These are phyloP conservation scores for Campoletis raptor DNA, from an alignment of 2,888 invertebrate genomes.

Conservation along the genomic window DNA sequence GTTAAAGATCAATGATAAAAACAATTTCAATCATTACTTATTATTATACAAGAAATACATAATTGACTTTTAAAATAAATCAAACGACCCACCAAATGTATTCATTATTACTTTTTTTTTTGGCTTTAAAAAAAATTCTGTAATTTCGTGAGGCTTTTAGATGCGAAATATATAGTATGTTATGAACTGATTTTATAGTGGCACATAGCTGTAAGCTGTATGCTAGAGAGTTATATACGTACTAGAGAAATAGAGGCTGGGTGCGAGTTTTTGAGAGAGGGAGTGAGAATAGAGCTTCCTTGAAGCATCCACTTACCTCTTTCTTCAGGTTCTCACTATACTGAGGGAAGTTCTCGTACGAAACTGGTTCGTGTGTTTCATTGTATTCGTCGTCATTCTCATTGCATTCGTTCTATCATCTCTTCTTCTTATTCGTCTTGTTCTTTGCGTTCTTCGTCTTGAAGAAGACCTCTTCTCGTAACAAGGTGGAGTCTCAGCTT, in stretches of 20 bases:
- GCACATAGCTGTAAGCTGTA: constrained; percentile 8
- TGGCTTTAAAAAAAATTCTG: neutral
- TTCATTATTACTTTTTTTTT: neutral
- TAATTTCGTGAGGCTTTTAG: neutral
- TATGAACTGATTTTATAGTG: constrained; percentile 4
- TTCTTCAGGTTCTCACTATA: constrained; percentile 54
- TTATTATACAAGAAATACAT: neutral
- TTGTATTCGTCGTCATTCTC: constrained; percentile 33
- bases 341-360: constrained; percentile 23
- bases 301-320: constrained; percentile 68
- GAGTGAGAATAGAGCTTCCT: constrained; percentile 62
- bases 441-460: constrained; percentile 52
- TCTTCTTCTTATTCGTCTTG: constrained; percentile 25
- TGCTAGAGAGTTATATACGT: neutral
- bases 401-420: constrained; percentile 33
- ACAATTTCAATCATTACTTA: neutral
- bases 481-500: constrained; percentile 69
- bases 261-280: constrained; percentile 55
- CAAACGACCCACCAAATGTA: neutral
- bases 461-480: constrained; percentile 68
- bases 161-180: neutral
- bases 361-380: constrained; percentile 31
- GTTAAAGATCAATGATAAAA: neutral
- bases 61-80: neutral
- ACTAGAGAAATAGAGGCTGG: neutral